These are phyloP conservation scores for Lordiphosa andalusiaca DNA, from an alignment of 2,888 invertebrate species.

Conservation along the genomic window DNA sequence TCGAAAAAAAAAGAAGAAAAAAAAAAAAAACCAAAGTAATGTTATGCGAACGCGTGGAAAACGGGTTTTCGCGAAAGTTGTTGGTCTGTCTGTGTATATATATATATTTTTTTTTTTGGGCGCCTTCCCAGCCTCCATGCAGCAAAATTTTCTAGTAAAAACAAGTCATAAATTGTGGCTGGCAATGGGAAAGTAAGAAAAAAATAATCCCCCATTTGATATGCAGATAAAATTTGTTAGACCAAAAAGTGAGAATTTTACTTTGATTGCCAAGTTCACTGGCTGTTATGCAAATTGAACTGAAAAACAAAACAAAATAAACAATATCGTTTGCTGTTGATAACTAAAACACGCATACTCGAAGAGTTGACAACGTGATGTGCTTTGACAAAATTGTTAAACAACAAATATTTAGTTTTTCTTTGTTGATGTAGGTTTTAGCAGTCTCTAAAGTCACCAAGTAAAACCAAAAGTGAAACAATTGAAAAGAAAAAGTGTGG, in stretches of 20 bases:
- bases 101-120: slow-evolving; percentile 1
- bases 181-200: slow-evolving; percentile 19
- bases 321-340: slow-evolving; percentile 37
- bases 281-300: slow-evolving; percentile 51
- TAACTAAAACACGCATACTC: slow-evolving; percentile 44
- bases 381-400: slow-evolving; percentile 41
- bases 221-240: slow-evolving; percentile 17
- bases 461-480: slow-evolving; percentile 5
- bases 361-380: slow-evolving; percentile 41
- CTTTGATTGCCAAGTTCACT: slow-evolving; percentile 1
- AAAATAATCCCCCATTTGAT: slow-evolving; percentile 14
- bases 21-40: slow-evolving; percentile 22
- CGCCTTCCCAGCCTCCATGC: not conserved
- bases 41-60: slow-evolving; percentile 66
- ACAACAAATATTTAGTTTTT: not conserved
- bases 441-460: slow-evolving; percentile 5
- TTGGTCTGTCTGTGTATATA: slow-evolving; percentile 1
- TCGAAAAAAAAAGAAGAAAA: slow-evolving; percentile 7
- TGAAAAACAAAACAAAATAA: slow-evolving; percentile 43
- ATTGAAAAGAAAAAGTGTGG: slow-evolving; percentile 32
- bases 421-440: too few species aligned
- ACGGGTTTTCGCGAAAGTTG: slow-evolving; percentile 72
- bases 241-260: not conserved
- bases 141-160: slow-evolving; percentile 14
- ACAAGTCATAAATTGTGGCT: slow-evolving; percentile 30